Conservation (phyloP, 2,113 vertebrate species). For the Mobula hypostoma region DNA sequence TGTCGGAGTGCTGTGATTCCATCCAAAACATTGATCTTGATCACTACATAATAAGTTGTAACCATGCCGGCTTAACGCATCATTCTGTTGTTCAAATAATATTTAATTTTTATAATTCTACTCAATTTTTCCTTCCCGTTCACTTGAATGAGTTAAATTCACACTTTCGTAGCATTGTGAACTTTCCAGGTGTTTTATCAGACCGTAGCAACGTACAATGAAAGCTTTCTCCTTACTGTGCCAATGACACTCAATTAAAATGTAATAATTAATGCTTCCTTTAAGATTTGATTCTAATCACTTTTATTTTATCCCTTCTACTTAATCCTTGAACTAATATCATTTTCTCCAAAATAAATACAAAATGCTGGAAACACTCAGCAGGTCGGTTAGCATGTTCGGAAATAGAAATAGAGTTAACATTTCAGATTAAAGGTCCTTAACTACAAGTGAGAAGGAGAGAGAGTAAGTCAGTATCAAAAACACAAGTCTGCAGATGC, state of each 20-base stretch:
- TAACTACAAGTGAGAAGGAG: no score
- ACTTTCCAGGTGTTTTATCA: not conserved
- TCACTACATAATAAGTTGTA: not conserved
- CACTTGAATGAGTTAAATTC: not conserved
- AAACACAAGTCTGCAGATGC: no score
- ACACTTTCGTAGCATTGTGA: not conserved
- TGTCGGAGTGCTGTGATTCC: not conserved
- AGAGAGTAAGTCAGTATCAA: no score
- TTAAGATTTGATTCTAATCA: not conserved
- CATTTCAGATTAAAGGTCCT: no score
- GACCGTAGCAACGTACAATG: not conserved
- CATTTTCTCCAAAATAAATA: not conserved
- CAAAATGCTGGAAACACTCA: no score
- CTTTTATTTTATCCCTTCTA: not conserved
- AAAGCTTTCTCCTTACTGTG: no score
- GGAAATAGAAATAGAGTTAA: no score
- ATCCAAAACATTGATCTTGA: not conserved
- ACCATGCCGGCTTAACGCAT: not conserved
- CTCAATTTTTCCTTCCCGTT: not conserved
- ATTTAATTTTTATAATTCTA: conserved; percentile 32
- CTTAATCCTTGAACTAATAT: not conserved
- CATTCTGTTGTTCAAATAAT: not conserved
- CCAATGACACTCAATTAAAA: not conserved
- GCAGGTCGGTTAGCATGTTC: no score
- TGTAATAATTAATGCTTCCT: not conserved